Base-by-base conservation (phyloP, 2,113 vertebrate genomes). In the Promerops cafer region DNA sequence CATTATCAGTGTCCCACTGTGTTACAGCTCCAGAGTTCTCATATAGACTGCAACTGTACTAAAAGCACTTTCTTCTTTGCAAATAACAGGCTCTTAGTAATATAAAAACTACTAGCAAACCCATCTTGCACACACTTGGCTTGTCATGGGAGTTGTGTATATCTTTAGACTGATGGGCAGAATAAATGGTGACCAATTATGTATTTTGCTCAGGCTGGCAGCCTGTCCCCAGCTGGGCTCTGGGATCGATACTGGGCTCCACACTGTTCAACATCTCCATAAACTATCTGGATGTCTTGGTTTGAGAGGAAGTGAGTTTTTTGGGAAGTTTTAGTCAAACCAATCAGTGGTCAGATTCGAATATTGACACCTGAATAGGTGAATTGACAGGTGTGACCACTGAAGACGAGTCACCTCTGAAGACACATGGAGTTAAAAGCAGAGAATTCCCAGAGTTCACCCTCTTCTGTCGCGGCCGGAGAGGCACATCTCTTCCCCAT, bases 1-100 rank as follows among this genome's bases (percentile, higher is more conserved):
- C 1, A 0, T n/a, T 76, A 17, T 39, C 5, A 3, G 33, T 15
- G 8, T 9, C 10, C 19, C 30, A 30, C 11, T 19, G 22, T 59
- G 22, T 49, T 59, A 60, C 33, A 84, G 31, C 18, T 49, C 27
- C 49, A 49, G 18, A 70, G 8, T 6, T 77, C 47, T 84, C 10
- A 21, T 24, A 12, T 18, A 49, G 26, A 18, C 27, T 15, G 5
- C 33, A 74, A 35, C 22, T n/a, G 19, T 72, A 44, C 17, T 33
- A 64, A 89, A 77, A 82, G 35, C 11, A 57, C 56, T 64, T 68
- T 22, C 23, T 57, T 70, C 37, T 68, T 85, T 50, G 7, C 53
- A 42, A 31, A 45, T 19, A 64, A 33, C 14, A 35, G 50, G 20
- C 9, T 77, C 14, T 37, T 60, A 35, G 8, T 35, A 59, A 22